These are phyloP conservation scores for Aphidoletes aphidimyza DNA, from an alignment of 2,888 invertebrate species.

Conservation along the genomic window DNA sequence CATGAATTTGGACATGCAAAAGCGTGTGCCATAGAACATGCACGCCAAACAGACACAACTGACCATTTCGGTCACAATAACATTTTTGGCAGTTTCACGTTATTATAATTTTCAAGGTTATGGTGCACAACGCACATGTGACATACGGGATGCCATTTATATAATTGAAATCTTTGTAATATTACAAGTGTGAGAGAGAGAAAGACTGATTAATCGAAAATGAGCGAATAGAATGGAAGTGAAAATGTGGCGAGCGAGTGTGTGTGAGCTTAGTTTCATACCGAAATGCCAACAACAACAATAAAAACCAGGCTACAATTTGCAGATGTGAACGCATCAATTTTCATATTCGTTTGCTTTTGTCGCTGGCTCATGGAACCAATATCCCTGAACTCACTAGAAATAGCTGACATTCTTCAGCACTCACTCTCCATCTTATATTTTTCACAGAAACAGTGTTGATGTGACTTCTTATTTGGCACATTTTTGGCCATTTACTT, in stretches of 20 bases:
- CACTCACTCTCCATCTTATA: neutral
- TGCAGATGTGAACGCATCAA: slow-evolving; percentile 20
- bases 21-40: neutral
- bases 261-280: neutral
- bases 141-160: slow-evolving; percentile 25
- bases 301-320: neutral
- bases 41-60: neutral
- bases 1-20: slow-evolving; percentile 11
- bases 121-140: slow-evolving; percentile 19
- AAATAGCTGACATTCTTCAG: neutral
- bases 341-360: neutral
- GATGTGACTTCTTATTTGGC: neutral
- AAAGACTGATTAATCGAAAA: too few relatives aligned
- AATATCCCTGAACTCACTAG: slow-evolving; percentile 17
- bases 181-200: too few relatives aligned
- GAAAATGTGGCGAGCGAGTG: too few relatives aligned
- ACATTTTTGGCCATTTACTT: slow-evolving; percentile 8
- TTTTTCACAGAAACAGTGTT: too few relatives aligned
- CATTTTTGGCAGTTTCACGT: slow-evolving; percentile 1
- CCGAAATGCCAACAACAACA: neutral
- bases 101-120: slow-evolving; percentile 42
- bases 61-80: neutral
- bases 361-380: neutral
- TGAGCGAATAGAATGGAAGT: too few relatives aligned
- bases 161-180: neutral